phyloP scores from a whole-genome alignment of 92 coral and sea anemone species.

The Anthopleura xanthogrammica region DNA sequence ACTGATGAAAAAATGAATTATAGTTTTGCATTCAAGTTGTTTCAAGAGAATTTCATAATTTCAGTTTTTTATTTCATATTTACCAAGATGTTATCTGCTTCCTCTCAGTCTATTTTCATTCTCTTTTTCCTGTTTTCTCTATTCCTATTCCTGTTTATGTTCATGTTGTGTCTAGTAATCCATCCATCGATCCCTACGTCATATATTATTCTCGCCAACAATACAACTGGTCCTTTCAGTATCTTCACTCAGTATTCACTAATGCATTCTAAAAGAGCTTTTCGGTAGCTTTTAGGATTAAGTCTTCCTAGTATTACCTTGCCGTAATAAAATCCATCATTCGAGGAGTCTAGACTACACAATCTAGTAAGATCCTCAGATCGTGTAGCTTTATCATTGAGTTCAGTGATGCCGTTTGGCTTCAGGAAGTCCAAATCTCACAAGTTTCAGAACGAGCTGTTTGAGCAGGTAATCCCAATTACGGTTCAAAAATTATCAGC shows the following conservation, averaged over 20 bases:
- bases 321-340: not conserved
- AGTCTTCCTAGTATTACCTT: not conserved
- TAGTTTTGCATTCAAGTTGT: not conserved
- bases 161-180: not conserved
- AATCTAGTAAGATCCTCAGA: not conserved
- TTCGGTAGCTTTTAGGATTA: not conserved
- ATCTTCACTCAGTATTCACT: not conserved
- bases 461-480: slow-evolving; percentile 8
- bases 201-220: not conserved
- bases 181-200: not conserved
- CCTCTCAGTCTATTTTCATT: not conserved
- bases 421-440: slow-evolving; percentile 52
- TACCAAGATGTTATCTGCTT: not conserved
- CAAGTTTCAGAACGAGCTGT: slow-evolving; percentile 29
- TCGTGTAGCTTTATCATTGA: not conserved
- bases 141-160: not conserved
- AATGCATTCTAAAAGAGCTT: not conserved
- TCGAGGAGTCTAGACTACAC: not conserved
- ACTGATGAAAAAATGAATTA: too few relatives aligned
- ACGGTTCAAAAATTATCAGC: not conserved
- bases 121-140: not conserved
- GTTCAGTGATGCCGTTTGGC: slow-evolving; percentile 48
- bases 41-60: not conserved
- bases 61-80: too few relatives aligned
- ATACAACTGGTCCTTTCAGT: too few relatives aligned